phyloP scores from a whole-genome alignment of 2,113 vertebrate species.

The Leptobrachium leishanense region DNA sequence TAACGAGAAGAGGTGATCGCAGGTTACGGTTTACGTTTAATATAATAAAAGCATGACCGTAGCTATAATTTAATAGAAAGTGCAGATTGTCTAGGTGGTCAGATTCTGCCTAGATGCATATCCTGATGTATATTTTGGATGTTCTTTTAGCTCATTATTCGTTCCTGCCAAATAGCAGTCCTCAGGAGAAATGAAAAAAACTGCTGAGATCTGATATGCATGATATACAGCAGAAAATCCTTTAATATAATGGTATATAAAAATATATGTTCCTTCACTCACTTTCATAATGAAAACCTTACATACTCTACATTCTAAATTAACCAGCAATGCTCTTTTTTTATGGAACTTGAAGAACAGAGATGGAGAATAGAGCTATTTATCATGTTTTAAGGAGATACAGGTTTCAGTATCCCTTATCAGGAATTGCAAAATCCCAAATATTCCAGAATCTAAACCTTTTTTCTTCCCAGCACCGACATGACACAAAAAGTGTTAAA shows the following conservation, averaged over 20 bases:
- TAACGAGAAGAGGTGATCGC: neutral
- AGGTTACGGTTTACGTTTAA: neutral
- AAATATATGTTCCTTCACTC: neutral
- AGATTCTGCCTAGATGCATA: constrained; percentile 11
- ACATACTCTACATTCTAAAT: constrained; percentile 8
- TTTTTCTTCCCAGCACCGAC: no score
- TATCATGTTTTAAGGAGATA: no score
- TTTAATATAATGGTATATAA: constrained; percentile 30
- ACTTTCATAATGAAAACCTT: constrained; percentile 2
- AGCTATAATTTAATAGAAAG: constrained; percentile 5
- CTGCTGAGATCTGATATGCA: constrained; percentile 28
- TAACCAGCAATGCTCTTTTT: no score
- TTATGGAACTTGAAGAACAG: neutral
- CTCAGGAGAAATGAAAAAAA: constrained; percentile 34
- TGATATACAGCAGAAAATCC: constrained; percentile 33
- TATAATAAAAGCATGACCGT: neutral
- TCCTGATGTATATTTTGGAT: constrained; percentile 21
- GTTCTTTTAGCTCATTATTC: constrained; percentile 29
- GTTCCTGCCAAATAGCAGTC: constrained; percentile 22
- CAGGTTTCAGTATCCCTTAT: no score
- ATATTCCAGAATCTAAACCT: no score
- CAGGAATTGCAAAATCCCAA: no score
- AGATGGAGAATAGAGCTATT: neutral
- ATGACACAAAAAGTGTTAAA: no score
- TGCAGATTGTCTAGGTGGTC: constrained; percentile 7